Percentiles rank a stretch among this genome's conserved stretches.
These are phyloP conservation scores for Miopithecus talapoin DNA, from an alignment of 2,797 vertebrate genomes.

Conservation along the genomic window DNA sequence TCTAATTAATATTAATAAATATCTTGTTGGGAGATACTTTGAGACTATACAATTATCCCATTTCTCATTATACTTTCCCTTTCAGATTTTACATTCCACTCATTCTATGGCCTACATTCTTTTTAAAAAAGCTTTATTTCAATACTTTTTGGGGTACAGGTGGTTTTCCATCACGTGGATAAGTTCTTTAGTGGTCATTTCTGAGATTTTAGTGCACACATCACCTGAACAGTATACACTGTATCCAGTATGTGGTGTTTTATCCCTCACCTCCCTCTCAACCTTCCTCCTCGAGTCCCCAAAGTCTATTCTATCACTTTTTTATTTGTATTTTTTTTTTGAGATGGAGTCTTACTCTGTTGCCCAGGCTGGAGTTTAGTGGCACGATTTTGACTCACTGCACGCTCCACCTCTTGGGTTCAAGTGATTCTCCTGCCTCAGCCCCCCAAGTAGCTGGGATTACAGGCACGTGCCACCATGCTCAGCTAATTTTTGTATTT, in stretches of 20 bases:
- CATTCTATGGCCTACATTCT: background rate
- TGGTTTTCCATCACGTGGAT: background rate
- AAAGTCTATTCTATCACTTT: background rate
- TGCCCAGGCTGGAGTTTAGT: background rate
- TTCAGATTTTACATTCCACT: background rate
- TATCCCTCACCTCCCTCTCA: background rate
- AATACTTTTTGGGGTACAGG: background rate
- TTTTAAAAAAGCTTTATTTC: background rate
- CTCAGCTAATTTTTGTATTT: background rate
- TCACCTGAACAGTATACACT: background rate
- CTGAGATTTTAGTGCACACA: background rate
- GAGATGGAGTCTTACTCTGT: background rate
- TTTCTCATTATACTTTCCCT: background rate
- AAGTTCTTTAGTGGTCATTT: background rate
- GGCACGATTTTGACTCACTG: rapidly evolving
- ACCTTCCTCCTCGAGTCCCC: background rate
- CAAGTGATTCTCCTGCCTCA: background rate
- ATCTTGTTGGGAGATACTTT: background rate
- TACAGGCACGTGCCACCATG: background rate
- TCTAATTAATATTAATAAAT: background rate
- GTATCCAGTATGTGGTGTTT: background rate
- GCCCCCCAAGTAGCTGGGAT: background rate
- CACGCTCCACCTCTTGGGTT: background rate
- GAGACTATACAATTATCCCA: background rate
- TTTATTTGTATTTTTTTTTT: background rate